Base-by-base conservation (phyloP, 2,797 vertebrate species). In the Knipowitschia caucasica region DNA sequence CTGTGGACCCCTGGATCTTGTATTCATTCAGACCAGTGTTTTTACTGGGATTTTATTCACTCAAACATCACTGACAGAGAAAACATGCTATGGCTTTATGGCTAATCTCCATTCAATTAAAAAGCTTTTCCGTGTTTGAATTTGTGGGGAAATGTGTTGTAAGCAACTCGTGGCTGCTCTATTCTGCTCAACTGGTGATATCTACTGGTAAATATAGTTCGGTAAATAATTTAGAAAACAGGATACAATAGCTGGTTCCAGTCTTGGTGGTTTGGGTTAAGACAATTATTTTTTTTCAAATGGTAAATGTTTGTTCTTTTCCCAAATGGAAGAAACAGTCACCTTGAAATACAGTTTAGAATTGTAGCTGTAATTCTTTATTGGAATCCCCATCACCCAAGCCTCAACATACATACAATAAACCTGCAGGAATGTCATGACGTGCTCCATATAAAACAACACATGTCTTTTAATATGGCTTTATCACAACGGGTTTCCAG, bases 1-100 rank as follows among this genome's bases (percentile, higher is more conserved):
- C 94, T 95, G 89, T 94, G 93, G 93, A 47, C 45, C 92, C 80
- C 76, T 73, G 69, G 88, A 89, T 90, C 93, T 71, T 80, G 69
- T 93, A 93, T 91, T 52, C 51, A 93, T 91, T 52, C 51, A 71
- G 76, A 83, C 78, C 69, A 91, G 43, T 65, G 72, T 61, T 60
- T 62, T 34, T 63, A 17, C 31, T 2, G 30, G 30, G 47, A 14
- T 50, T 25, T 35, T 23, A 35, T 35, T 34, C 27, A 31, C 17
- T 30, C 17, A 30, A 47, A 47, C 17, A 21, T 50, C 12, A 35
- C 21, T 50, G 18, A 23, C 7, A 35, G 21, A 10, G 20, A 50
- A 50, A 47, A 4, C 17, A 30, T 30, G 45, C 26, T 31, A 20
- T 11, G 7, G 27, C 31, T 17, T 20, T 31, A 21, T 12, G 10